phyloP scores from a whole-genome alignment of 53 echinoderm and acorn worm species.

The Hippasteria phrygiana region DNA sequence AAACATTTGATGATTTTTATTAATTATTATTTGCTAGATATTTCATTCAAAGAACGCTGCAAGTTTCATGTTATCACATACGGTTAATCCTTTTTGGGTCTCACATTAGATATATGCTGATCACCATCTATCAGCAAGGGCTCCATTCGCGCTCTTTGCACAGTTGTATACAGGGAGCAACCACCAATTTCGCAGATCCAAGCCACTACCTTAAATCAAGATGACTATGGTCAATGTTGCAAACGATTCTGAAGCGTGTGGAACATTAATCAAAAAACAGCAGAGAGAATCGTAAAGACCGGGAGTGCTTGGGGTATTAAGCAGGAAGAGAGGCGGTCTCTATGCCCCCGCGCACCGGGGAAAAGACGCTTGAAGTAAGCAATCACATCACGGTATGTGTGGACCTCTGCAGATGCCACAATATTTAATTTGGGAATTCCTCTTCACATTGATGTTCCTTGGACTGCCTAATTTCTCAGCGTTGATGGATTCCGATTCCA shows the following conservation, averaged over 20 bases:
- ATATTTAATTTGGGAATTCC: constrained; percentile 29
- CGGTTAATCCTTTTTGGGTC: too few species aligned
- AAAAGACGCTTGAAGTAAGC: not conserved
- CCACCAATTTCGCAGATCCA: not conserved
- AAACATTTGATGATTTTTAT: too few species aligned
- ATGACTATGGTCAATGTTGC: not conserved
- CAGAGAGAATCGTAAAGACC: constrained; percentile 13
- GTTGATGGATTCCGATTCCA: not conserved
- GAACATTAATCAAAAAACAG: constrained; percentile 34
- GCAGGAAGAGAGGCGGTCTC: not conserved
- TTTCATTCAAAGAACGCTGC: too few species aligned
- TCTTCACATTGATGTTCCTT: not conserved
- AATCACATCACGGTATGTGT: constrained; percentile 1
- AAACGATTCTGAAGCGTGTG: constrained; percentile 1
- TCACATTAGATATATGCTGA: too few species aligned
- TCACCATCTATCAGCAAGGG: too few species aligned
- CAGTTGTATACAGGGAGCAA: too few species aligned
- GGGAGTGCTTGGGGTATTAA: not conserved
- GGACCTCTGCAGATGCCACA: not conserved
- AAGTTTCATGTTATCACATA: too few species aligned
- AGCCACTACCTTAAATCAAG: constrained; percentile 2
- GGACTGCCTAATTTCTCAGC: not conserved
- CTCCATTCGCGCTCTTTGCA: too few species aligned
- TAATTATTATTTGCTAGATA: too few species aligned
- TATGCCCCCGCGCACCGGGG: not conserved